Conservation (phyloP, 1,140 invertebrate genomes). For the Seison nebaliae region DNA sequence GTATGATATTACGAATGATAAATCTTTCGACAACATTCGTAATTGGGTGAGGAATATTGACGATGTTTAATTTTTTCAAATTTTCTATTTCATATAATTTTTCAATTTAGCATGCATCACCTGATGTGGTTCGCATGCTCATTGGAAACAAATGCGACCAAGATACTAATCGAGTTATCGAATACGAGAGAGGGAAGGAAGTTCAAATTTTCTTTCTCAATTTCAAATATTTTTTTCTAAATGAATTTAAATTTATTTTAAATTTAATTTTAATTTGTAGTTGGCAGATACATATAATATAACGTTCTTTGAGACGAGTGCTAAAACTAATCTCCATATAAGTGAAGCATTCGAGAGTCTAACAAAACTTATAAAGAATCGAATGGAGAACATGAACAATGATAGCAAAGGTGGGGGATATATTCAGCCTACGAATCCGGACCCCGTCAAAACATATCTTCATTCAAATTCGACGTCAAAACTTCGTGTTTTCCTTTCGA, state of each 20-base stretch:
- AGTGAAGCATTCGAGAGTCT: slow-evolving; percentile 6
- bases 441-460: too few relatives aligned
- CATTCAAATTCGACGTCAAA: too few relatives aligned
- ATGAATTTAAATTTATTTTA: neutral
- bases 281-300: slow-evolving; percentile 85
- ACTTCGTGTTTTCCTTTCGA: too few relatives aligned
- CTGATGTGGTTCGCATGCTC: slow-evolving; percentile 99
- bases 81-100: neutral
- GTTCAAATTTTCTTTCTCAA: slow-evolving; percentile 14
- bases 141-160: slow-evolving; percentile 98
- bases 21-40: slow-evolving; percentile 89
- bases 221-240: slow-evolving; percentile 1
- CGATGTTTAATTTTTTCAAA: slow-evolving; percentile 34
- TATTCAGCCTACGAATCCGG: too few relatives aligned
- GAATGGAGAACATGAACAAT: too few relatives aligned
- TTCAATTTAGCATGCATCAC: slow-evolving; percentile 74
- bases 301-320: slow-evolving; percentile 93
- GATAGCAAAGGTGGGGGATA: too few relatives aligned
- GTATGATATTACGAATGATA: slow-evolving; percentile 90
- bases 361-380: too few relatives aligned
- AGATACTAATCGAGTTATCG: slow-evolving; percentile 77
- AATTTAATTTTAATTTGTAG: slow-evolving; percentile 32
- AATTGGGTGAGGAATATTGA: slow-evolving; percentile 95
- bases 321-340: slow-evolving; percentile 48
- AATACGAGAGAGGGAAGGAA: slow-evolving; percentile 52